Conservation (phyloP, 2,797 vertebrate species). For the Natrix natrix region DNA sequence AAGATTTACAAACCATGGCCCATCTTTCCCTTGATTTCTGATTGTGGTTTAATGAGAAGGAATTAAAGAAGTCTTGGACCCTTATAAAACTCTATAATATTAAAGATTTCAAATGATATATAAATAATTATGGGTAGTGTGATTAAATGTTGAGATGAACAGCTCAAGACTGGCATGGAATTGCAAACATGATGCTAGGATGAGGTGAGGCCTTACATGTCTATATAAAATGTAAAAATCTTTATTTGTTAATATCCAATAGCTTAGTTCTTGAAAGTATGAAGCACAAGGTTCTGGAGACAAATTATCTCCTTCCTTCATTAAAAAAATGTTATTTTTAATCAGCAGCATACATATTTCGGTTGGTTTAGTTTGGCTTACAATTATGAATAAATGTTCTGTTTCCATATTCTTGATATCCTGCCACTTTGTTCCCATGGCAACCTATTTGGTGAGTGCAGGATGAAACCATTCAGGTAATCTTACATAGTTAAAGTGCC, state of each 20-base stretch:
- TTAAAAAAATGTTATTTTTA: conserved; percentile 29
- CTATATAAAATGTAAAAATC: conserved; percentile 49
- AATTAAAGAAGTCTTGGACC: conserved; percentile 41
- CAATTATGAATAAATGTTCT: conserved; percentile 37
- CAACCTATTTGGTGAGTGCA: conserved; percentile 40
- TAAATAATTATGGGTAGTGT: conserved; percentile 41
- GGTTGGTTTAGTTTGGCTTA: conserved; percentile 47
- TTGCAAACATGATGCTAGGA: conserved; percentile 52
- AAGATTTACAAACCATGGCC: conserved; percentile 4
- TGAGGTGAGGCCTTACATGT: conserved; percentile 44
- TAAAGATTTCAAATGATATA: conserved; percentile 22
- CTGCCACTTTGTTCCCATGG: conserved; percentile 51
- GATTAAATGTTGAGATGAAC: conserved; percentile 55
- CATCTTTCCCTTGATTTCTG: conserved; percentile 45
- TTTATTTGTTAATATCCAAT: conserved; percentile 45
- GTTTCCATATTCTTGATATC: conserved; percentile 23
- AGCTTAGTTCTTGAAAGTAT: conserved; percentile 49
- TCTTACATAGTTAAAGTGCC: conserved; percentile 52
- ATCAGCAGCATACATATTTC: conserved; percentile 44
- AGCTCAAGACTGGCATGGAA: conserved; percentile 56
- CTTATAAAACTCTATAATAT: conserved; percentile 39
- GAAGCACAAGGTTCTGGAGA: conserved; percentile 35
- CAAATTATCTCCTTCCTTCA: conserved; percentile 25
- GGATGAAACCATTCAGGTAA: conserved; percentile 37
- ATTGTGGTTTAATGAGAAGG: conserved; percentile 26